phyloP scores from a whole-genome alignment of 2,797 vertebrate species.

The Allobates femoralis region DNA sequence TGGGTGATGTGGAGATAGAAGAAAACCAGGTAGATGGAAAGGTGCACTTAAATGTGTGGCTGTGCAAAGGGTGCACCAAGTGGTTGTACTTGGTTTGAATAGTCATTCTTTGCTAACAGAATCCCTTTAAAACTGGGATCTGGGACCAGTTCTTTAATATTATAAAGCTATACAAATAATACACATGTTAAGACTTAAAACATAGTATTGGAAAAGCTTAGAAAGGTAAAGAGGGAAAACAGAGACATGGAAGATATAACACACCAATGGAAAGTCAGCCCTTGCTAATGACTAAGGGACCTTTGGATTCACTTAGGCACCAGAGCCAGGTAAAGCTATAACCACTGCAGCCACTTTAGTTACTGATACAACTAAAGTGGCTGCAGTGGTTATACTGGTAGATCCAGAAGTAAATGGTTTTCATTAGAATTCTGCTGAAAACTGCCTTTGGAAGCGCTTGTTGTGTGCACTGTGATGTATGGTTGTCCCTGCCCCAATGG shows the following conservation, averaged over 20 bases:
- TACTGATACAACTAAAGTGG: not conserved
- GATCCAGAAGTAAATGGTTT: not conserved
- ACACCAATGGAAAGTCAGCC: no score
- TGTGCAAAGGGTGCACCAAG: no score
- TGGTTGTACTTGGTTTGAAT: no score
- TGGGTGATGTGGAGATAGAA: no score
- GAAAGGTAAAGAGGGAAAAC: not conserved
- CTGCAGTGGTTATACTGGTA: no score
- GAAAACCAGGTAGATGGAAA: no score
- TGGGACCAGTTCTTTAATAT: not conserved
- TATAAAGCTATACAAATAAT: not conserved
- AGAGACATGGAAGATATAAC: no score
- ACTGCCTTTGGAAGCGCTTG: slow-evolving; percentile 49
- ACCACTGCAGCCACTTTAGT: not conserved
- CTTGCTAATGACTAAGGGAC: not conserved
- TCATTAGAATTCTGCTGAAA: slow-evolving; percentile 53
- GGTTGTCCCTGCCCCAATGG: slow-evolving; percentile 42
- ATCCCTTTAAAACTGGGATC: not conserved
- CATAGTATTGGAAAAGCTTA: not conserved
- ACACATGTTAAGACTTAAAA: not conserved
- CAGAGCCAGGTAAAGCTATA: not conserved
- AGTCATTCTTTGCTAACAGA: no score
- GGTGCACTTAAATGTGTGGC: no score
- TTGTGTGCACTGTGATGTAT: not conserved
- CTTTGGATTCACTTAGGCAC: not conserved